Conservation (phyloP, 2,113 vertebrate species). For the Athene cunicularia region DNA sequence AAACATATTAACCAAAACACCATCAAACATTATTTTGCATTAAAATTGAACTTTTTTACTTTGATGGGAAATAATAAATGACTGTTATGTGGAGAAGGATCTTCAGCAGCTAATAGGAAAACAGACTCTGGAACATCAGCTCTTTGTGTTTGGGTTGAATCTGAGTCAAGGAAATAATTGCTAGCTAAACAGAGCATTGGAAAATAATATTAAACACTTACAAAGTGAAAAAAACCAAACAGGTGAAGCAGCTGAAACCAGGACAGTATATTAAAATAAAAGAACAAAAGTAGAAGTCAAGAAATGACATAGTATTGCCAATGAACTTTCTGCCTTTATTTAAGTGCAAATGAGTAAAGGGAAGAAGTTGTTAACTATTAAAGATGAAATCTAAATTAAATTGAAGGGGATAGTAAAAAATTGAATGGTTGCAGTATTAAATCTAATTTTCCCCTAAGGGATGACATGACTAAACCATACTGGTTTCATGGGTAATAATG, state of each 20-base stretch:
- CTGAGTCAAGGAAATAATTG: not conserved
- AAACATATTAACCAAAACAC: not conserved
- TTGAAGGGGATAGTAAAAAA: not conserved
- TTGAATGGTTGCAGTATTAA: not conserved
- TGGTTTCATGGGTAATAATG: not conserved
- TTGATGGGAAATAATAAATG: not conserved
- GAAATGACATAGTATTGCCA: not conserved
- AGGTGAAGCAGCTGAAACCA: not conserved
- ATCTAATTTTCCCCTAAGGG: not conserved
- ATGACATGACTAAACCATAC: not conserved
- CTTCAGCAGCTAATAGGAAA: not conserved
- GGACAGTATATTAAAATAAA: not conserved
- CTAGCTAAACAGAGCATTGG: not conserved
- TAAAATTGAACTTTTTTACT: not conserved
- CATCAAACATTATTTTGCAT: not conserved
- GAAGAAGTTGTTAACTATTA: not conserved
- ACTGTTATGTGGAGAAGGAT: not conserved
- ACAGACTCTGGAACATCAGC: not conserved
- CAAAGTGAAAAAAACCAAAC: not conserved
- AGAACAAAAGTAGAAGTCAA: not conserved
- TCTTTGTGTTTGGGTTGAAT: not conserved
- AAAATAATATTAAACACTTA: not conserved
- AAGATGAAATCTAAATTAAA: slow-evolving; percentile 14
- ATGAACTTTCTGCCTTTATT: not conserved
- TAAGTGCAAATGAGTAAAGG: not conserved